Conservation (phyloP, 2,888 invertebrate species). For the Lasioglossum oenotherae region DNA sequence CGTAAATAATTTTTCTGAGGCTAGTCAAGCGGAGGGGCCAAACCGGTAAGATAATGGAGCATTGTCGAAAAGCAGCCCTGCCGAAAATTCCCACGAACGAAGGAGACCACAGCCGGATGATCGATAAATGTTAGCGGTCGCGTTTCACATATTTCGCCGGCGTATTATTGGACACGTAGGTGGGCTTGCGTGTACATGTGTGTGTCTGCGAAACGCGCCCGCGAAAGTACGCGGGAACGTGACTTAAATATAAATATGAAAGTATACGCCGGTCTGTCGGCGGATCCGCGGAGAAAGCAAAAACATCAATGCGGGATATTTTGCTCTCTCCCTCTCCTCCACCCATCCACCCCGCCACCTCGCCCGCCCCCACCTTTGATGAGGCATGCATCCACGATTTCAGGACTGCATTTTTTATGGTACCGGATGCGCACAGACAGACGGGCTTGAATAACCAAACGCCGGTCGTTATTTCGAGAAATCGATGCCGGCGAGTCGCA, state of each 20-base stretch:
- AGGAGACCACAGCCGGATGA: not conserved
- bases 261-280: not conserved
- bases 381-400: constrained; percentile 52
- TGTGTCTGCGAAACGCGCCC: constrained; percentile 17
- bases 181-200: constrained; percentile 8
- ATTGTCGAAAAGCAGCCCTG: not conserved
- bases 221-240: constrained; percentile 33
- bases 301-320: constrained; percentile 52
- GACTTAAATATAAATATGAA: constrained; percentile 47
- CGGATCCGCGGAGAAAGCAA: constrained; percentile 1
- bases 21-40: not conserved
- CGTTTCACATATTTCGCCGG: constrained; percentile 38
- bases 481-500: constrained; percentile 24
- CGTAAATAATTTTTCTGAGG: constrained; percentile 1
- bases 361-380: constrained; percentile 25
- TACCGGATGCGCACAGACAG: not conserved
- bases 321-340: constrained; percentile 18
- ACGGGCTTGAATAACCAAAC: constrained; percentile 33
- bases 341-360: not conserved
- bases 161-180: constrained; percentile 43
- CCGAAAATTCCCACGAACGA: constrained; percentile 6
- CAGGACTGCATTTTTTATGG: constrained; percentile 57
- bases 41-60: not conserved
- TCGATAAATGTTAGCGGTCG: constrained; percentile 42
- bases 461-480: constrained; percentile 23